phyloP scores from a whole-genome alignment of 1,140 invertebrate genomes.

The Temnothorax longispinosus region DNA sequence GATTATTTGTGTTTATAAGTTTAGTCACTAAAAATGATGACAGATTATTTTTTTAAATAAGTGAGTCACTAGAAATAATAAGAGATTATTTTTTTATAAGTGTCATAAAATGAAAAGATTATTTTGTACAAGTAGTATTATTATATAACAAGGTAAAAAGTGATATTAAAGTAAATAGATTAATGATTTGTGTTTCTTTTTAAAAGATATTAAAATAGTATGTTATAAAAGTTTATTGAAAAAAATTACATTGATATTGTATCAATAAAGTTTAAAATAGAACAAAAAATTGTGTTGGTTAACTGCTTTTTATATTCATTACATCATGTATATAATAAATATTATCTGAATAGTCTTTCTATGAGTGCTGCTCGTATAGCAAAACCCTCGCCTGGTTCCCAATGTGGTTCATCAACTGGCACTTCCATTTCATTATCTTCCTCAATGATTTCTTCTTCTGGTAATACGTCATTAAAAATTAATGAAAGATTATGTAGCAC shows the following conservation, averaged over 20 bases:
- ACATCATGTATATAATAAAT: background rate
- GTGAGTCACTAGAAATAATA: no score
- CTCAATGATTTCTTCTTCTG: constrained; percentile 52
- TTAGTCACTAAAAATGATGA: no score
- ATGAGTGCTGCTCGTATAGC: constrained; percentile 6
- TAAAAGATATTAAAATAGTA: no score
- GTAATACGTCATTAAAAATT: constrained; percentile 46
- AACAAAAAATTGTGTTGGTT: background rate
- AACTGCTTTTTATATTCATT: background rate
- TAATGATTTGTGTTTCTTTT: no score
- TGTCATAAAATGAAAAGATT: no score
- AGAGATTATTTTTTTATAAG: no score
- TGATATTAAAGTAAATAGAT: no score
- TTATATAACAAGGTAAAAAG: no score
- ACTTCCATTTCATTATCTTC: constrained; percentile 45
- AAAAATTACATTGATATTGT: background rate
- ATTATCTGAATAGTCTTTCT: constrained; percentile 19
- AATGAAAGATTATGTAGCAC: constrained; percentile 70
- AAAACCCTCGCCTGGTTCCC: constrained; percentile 8
- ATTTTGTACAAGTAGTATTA: no score
- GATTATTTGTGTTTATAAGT: no score
- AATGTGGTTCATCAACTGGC: background rate
- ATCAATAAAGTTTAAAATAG: background rate
- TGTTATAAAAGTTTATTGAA: no score
- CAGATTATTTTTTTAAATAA: no score